These are phyloP conservation scores for Cepaea hortensis DNA, from an alignment of 2,888 invertebrate species.

Conservation along the genomic window DNA sequence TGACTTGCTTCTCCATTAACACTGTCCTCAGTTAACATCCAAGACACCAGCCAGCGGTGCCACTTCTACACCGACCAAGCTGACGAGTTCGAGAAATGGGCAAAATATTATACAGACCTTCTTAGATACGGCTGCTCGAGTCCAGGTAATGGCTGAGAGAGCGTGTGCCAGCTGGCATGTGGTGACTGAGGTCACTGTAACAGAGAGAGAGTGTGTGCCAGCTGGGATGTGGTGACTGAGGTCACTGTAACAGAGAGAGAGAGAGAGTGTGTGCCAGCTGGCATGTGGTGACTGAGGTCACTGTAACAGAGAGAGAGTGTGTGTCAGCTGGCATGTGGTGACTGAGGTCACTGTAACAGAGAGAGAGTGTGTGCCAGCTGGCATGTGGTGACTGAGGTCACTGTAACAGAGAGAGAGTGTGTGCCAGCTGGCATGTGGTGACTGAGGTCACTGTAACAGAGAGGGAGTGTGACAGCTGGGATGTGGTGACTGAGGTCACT, in stretches of 20 bases:
- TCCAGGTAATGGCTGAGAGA: neutral
- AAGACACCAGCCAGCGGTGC: neutral
- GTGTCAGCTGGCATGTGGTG: neutral
- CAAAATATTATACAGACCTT: neutral
- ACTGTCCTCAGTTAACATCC: neutral
- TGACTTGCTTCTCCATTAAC: no score
- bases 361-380: neutral
- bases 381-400: neutral
- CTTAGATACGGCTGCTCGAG: slow-evolving; percentile 29
- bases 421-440: neutral
- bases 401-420: neutral
- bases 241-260: no score
- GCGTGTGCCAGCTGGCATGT: neutral
- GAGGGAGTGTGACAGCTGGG: neutral
- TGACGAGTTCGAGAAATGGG: slow-evolving; percentile 22
- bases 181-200: neutral
- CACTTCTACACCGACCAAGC: neutral
- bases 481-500: neutral
- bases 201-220: neutral
- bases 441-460: neutral
- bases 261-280: neutral
- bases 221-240: neutral
- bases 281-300: neutral
- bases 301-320: neutral
- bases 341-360: neutral